Percentiles rank a stretch among this genome's conserved stretches.
Conservation (phyloP, 2,113 vertebrate genomes). For the Seriola aureovittata region DNA sequence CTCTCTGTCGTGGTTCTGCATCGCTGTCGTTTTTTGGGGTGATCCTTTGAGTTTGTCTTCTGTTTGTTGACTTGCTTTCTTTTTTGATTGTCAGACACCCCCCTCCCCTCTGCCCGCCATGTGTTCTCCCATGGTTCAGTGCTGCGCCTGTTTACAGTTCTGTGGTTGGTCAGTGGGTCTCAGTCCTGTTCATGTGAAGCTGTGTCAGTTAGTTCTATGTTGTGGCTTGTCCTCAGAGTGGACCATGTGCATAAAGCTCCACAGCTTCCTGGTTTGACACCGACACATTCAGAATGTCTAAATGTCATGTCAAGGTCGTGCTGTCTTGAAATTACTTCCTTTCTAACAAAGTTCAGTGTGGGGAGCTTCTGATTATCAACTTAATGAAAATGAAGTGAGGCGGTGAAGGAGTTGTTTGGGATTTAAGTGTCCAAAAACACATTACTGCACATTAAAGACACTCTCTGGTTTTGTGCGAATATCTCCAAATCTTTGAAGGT, state of each 20-base stretch:
- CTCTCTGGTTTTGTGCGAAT: not conserved
- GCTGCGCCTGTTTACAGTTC: conserved; percentile 76
- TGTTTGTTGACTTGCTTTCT: conserved; percentile 71
- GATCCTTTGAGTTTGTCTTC: conserved; percentile 71
- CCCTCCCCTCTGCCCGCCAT: conserved; percentile 61
- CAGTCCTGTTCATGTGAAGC: conserved; percentile 79
- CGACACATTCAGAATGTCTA: conserved; percentile 50
- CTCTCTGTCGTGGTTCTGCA: conserved; percentile 78
- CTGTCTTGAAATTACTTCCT: conserved; percentile 33
- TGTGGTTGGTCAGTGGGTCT: conserved; percentile 81
- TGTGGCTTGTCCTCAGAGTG: conserved; percentile 76
- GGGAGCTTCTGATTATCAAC: conserved; percentile 22
- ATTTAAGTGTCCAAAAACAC: not conserved
- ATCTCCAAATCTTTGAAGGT: conserved; percentile 16
- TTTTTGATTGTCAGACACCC: conserved; percentile 77
- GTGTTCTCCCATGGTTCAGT: conserved; percentile 76
- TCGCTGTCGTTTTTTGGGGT: conserved; percentile 68
- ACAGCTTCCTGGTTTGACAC: conserved; percentile 71
- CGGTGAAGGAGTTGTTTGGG: not conserved
- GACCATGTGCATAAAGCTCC: conserved; percentile 75
- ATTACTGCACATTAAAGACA: not conserved
- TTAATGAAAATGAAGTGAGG: conserved; percentile 19
- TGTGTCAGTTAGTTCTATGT: conserved; percentile 80
- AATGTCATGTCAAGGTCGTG: conserved; percentile 41
- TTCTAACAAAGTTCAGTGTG: conserved; percentile 10